Conservation (phyloP, 1,140 invertebrate species). For the Pachypsylla venusta region DNA sequence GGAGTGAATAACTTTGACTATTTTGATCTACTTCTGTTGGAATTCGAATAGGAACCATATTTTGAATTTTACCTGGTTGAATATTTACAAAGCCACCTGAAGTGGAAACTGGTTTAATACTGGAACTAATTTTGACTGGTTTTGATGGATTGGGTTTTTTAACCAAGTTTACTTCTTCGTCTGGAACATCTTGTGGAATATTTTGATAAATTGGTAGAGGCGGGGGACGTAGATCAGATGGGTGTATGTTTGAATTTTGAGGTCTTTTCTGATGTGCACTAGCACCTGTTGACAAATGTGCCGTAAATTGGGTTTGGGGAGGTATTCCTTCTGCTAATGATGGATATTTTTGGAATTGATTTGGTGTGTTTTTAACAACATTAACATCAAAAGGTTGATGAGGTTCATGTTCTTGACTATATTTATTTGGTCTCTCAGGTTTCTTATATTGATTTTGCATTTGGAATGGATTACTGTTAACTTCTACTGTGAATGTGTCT, state of each 20-base stretch:
- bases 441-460: background rate
- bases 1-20: constrained; percentile 25
- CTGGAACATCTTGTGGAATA: background rate
- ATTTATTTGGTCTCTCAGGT: background rate
- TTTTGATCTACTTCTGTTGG: constrained; percentile 17
- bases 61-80: constrained; percentile 11
- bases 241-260: constrained; percentile 4
- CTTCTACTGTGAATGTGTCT: constrained; percentile 4
- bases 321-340: background rate
- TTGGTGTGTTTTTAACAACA: background rate
- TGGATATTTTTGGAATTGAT: background rate
- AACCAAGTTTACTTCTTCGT: background rate
- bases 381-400: background rate
- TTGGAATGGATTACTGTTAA: background rate
- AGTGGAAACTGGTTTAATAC: background rate
- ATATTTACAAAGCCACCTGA: constrained; percentile 12
- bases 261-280: background rate
- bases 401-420: background rate
- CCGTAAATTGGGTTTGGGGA: background rate
- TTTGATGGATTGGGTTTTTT: background rate
- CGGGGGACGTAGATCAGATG: background rate
- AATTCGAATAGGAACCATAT: background rate
- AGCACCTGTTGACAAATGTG: background rate
- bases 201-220: background rate
- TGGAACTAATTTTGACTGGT: background rate